Conservation (phyloP, 2,888 invertebrate genomes). For the Noctua fimbriata region DNA sequence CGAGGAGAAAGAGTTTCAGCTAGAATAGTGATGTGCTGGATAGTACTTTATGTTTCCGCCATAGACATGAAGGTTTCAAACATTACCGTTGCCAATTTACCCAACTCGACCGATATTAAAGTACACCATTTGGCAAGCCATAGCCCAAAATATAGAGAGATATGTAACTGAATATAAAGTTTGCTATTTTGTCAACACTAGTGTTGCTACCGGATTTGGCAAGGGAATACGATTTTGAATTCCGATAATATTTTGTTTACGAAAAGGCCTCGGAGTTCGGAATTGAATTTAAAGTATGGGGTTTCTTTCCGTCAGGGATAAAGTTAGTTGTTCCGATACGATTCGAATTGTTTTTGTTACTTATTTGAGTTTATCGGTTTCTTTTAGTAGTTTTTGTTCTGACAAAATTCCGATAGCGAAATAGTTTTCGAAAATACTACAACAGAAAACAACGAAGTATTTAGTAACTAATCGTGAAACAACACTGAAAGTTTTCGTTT, state of each 20-base stretch:
- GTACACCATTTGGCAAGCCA: conserved; percentile 85
- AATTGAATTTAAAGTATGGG: conserved; percentile 78
- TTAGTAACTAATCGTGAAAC: background rate
- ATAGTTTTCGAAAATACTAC: conserved; percentile 12
- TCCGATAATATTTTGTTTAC: conserved; percentile 77
- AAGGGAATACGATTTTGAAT: conserved; percentile 77
- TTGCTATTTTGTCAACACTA: conserved; percentile 76
- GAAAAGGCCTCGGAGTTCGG: conserved; percentile 72
- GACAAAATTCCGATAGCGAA: conserved; percentile 16
- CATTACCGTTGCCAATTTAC: conserved; percentile 77
- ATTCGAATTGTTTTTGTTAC: conserved; percentile 70
- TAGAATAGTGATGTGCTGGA: conserved; percentile 54
- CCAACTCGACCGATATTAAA: conserved; percentile 83
- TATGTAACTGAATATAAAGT: conserved; percentile 78
- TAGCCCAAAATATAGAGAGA: conserved; percentile 75
- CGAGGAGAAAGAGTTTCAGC: conserved; percentile 41
- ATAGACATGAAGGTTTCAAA: conserved; percentile 70
- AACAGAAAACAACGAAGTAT: conserved; percentile 3
- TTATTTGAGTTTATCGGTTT: conserved; percentile 74
- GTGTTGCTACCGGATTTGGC: conserved; percentile 75
- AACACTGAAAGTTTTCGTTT: background rate
- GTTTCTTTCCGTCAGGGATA: conserved; percentile 69
- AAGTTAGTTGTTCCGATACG: conserved; percentile 73
- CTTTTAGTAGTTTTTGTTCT: conserved; percentile 57
- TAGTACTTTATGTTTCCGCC: conserved; percentile 77